These are phyloP conservation scores for Lycia hirtaria DNA, from an alignment of 2,888 invertebrate genomes.

Conservation along the genomic window DNA sequence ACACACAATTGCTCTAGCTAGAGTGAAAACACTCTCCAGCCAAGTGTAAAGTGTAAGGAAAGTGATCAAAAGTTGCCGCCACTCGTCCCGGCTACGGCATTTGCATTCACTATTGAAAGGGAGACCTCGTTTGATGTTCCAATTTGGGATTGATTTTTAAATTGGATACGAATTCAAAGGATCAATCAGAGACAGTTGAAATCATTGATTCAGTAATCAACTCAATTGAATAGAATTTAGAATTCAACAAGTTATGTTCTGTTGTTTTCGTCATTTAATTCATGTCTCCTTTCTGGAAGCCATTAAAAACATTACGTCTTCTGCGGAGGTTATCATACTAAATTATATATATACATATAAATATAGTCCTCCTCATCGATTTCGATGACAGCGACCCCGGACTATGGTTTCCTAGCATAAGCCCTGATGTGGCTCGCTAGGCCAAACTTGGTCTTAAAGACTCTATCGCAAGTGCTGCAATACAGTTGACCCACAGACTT, in stretches of 20 bases:
- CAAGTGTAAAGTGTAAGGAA: slow-evolving; percentile 19
- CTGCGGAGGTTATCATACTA: not conserved
- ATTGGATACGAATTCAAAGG: slow-evolving; percentile 7
- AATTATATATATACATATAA: too few species aligned
- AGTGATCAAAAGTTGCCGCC: slow-evolving; percentile 30
- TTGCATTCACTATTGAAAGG: slow-evolving; percentile 25
- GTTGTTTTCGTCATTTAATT: not conserved
- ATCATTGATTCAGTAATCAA: not conserved
- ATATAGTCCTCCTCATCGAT: too few species aligned
- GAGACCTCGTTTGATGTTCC: slow-evolving; percentile 18
- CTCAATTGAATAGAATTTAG: not conserved
- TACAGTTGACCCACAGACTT: too few species aligned
- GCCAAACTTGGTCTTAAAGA: too few species aligned
- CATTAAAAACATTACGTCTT: too few species aligned
- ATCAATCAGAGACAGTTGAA: not conserved
- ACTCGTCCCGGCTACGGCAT: slow-evolving; percentile 6
- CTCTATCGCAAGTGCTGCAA: too few species aligned
- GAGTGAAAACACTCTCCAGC: not conserved
- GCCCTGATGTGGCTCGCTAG: too few species aligned
- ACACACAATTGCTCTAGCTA: slow-evolving; percentile 13
- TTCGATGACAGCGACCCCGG: too few species aligned
- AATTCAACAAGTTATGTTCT: not conserved
- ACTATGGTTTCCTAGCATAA: too few species aligned
- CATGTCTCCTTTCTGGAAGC: too few species aligned
- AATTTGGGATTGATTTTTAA: slow-evolving; percentile 21